Evolutionary conservation across 2,113 vertebrate genomes (phyloP).

Genomic region (Pseudorhombus dupliciocellatus): DNA sequence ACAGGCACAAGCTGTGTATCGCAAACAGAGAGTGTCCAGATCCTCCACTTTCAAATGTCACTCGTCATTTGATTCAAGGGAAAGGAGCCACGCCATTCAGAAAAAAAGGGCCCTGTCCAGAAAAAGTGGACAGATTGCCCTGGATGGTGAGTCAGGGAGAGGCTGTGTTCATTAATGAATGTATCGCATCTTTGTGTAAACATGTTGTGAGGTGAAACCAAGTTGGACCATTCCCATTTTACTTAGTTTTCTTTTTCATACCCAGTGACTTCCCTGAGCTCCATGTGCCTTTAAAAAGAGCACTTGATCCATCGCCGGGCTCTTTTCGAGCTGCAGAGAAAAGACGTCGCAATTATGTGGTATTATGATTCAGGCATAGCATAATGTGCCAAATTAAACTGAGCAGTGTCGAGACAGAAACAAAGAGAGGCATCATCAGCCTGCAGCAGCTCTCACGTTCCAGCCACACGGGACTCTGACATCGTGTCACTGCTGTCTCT

Average conservation of each 20-base stretch:
- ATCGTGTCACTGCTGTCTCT: too few species aligned
- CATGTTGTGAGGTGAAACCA: constrained; percentile 3
- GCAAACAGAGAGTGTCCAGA: constrained; percentile 35
- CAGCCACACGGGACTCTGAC: background rate
- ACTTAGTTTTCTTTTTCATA: background rate
- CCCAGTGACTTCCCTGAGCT: too few species aligned
- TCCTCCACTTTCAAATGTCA: constrained; percentile 63
- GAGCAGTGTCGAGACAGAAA: constrained; percentile 18
- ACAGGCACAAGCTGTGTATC: constrained; percentile 71
- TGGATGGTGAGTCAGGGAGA: constrained; percentile 40
- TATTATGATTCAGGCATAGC: constrained; percentile 43
- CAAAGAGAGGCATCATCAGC: constrained; percentile 4
- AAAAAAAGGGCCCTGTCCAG: constrained; percentile 18
- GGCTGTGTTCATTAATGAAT: constrained; percentile 53
- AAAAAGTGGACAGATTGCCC: constrained; percentile 43
- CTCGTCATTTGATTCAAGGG: constrained; percentile 46
- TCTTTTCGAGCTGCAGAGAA: constrained; percentile 7
- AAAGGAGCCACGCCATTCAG: constrained; percentile 13
- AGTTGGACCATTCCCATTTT: constrained; percentile 1
- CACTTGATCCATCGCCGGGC: constrained; percentile 19
- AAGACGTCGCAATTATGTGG: constrained; percentile 43
- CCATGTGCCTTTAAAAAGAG: constrained; percentile 25
- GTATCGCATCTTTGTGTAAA: constrained; percentile 29
- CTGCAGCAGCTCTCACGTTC: background rate
- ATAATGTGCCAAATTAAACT: constrained; percentile 42